These are phyloP conservation scores for Acanthococcus lagerstroemiae DNA, from an alignment of 2,888 invertebrate species.

Conservation along the genomic window DNA sequence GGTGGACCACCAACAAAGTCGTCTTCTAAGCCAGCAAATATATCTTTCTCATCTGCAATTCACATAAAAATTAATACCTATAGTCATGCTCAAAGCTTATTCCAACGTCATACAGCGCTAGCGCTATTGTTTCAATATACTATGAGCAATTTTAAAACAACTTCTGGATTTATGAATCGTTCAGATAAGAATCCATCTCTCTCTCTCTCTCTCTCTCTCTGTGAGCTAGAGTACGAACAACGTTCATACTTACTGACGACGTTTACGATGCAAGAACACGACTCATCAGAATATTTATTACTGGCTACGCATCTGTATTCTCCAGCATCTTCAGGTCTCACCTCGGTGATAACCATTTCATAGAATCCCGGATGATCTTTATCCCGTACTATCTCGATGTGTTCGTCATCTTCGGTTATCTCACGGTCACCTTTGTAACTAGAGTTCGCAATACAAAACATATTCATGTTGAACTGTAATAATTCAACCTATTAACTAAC, in stretches of 20 bases:
- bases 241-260: conserved; percentile 70
- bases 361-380: conserved; percentile 74
- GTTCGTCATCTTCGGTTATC: conserved; percentile 56
- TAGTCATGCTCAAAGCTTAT: too few relatives aligned
- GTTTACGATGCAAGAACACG: conserved; percentile 63
- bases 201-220: background rate
- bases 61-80: conserved; percentile 29
- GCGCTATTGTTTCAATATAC: too few relatives aligned
- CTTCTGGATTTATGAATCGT: background rate
- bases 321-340: conserved; percentile 67
- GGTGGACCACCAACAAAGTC: conserved; percentile 63
- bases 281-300: conserved; percentile 69
- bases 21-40: conserved; percentile 66
- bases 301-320: conserved; percentile 72
- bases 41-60: conserved; percentile 66
- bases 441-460: too few relatives aligned
- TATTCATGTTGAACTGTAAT: too few relatives aligned
- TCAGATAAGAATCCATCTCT: background rate
- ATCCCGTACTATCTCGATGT: conserved; percentile 60
- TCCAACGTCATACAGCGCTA: too few relatives aligned
- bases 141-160: too few relatives aligned
- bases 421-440: conserved; percentile 74
- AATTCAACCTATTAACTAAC: too few relatives aligned
- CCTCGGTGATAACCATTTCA: conserved; percentile 75
- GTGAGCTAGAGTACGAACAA: background rate